phyloP scores from a whole-genome alignment of 2,888 invertebrate species.

The Ophion ventricosus region DNA sequence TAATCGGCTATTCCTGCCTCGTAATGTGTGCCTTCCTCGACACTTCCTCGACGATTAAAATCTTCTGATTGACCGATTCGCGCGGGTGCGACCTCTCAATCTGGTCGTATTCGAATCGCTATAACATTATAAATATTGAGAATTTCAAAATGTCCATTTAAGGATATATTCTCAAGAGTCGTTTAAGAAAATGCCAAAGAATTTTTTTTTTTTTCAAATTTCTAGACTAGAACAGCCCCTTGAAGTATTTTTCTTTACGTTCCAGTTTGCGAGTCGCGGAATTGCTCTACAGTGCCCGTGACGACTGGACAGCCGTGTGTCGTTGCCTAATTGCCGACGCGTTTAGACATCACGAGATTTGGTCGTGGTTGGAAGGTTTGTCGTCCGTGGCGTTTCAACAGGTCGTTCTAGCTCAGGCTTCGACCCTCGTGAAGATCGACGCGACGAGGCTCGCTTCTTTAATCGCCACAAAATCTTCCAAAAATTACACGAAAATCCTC shows the following conservation, averaged over 20 bases:
- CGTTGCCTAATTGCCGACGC: slow-evolving; percentile 79
- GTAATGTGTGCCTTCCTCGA: too few species aligned
- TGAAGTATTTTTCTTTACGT: slow-evolving; percentile 54
- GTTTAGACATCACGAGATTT: slow-evolving; percentile 77
- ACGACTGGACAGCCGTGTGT: slow-evolving; percentile 81
- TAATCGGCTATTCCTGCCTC: too few species aligned
- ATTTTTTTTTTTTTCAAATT: too few species aligned
- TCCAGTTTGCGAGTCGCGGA: slow-evolving; percentile 79
- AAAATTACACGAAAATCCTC: slow-evolving; percentile 78
- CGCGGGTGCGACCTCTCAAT: too few species aligned
- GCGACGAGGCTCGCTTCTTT: slow-evolving; percentile 75
- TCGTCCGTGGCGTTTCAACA: slow-evolving; percentile 73
- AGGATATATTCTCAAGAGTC: too few species aligned
- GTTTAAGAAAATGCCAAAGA: too few species aligned
- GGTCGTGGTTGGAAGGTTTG: slow-evolving; percentile 78
- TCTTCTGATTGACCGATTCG: too few species aligned
- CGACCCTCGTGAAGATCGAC: slow-evolving; percentile 75
- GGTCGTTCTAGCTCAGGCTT: slow-evolving; percentile 73
- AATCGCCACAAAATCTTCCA: slow-evolving; percentile 77
- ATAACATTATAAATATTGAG: too few species aligned
- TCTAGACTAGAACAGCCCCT: too few species aligned
- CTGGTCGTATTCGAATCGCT: too few species aligned
- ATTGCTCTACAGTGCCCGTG: slow-evolving; percentile 78
- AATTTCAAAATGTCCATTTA: too few species aligned
- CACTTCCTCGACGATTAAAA: too few species aligned